phyloP scores from a whole-genome alignment of 2,888 invertebrate species.

The Rotaria magnacalcarata region DNA sequence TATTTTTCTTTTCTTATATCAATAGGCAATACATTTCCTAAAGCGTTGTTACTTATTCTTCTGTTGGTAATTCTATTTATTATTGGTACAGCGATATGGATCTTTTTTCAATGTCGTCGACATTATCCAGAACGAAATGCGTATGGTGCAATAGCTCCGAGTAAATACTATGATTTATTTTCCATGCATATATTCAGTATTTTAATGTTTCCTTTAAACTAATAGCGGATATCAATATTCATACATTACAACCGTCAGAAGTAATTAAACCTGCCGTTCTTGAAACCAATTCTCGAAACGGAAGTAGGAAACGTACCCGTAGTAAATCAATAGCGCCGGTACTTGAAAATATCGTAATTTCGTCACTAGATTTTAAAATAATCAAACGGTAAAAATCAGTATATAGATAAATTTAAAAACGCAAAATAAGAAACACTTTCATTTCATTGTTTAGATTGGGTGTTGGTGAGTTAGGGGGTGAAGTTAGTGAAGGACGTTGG shows the following conservation, averaged over 20 bases:
- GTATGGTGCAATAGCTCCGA: background rate
- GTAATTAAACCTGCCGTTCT: background rate
- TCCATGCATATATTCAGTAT: background rate
- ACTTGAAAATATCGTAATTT: background rate
- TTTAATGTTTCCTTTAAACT: background rate
- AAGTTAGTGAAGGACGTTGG: slow-evolving; percentile 26
- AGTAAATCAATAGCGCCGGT: background rate
- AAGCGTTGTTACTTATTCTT: background rate
- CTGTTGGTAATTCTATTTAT: background rate
- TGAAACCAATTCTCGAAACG: too few species aligned
- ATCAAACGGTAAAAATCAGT: background rate
- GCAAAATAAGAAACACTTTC: background rate
- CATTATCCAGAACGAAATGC: slow-evolving; percentile 35
- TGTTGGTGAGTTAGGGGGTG: slow-evolving; percentile 30
- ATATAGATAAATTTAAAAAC: background rate
- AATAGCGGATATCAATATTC: background rate
- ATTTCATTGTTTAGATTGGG: background rate
- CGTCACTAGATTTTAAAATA: slow-evolving; percentile 16
- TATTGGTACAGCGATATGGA: slow-evolving; percentile 19
- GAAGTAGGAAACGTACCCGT: background rate
- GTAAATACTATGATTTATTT: background rate
- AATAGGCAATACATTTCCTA: slow-evolving; percentile 6
- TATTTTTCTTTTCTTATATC: background rate
- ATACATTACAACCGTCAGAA: background rate
- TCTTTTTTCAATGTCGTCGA: slow-evolving; percentile 34